Base-by-base conservation (phyloP, 2,113 vertebrate species). In the Colossoma macropomum region DNA sequence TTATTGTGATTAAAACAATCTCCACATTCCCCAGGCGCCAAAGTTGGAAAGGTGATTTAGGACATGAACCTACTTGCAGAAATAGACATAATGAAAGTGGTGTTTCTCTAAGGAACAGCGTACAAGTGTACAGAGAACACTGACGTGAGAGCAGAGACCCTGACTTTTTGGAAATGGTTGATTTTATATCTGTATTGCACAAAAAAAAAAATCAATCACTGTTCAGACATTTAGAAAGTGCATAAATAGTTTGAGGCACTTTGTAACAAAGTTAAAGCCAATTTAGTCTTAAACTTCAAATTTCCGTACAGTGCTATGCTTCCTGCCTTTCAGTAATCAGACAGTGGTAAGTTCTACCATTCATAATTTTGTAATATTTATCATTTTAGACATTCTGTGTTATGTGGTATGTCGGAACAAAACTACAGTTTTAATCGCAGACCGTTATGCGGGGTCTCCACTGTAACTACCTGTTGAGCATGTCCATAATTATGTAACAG, bases 351-450 rank as follows among this genome's bases (percentile, higher is more conserved):
- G 72, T 81, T 77, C 79, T 86, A 84, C 75, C 85, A 71, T 84
- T 79, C 79, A 81, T 84, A 60, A 63, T 87, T 82, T 81, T 81
- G 79, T 72, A 77, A 72, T 86, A 80, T 86, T 82, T 82, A 81
- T 45, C 41, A 45, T 84, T 81, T 81, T 38, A 72, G 69, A 78
- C 75, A 69, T 81, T 75, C 60, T 86, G 82, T 84, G 79, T 86
- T 69, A 17, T 66, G 62, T 79, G 71, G 78, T 86, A 83, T 81
- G 80, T 86, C 63, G 74, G 86, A 87, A 84, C 83, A 79, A 87
- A 84, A 48, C 12, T 52, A 4, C 17, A 17, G 15, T 17, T 52
- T 52, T 17, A 32, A 62, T 52, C 52, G 62, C 60, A 76, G 9
- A 83, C 59, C 34, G 66, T 73, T 81, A 68, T 70, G 81, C 71